Conservation (phyloP, 2,888 invertebrate species). For the Drosophila cognata region DNA sequence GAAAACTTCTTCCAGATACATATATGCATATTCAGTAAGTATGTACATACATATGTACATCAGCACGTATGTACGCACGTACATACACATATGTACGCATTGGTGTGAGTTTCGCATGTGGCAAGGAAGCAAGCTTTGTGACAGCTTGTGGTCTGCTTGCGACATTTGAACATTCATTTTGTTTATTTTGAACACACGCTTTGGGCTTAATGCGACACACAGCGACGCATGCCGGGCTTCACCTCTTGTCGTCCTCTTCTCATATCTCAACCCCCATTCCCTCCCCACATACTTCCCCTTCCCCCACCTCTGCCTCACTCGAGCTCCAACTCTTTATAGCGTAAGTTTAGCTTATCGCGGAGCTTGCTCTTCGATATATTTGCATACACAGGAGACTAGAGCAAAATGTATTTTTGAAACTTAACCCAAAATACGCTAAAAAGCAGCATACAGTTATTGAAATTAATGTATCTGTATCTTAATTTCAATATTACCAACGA, state of each 20-base stretch:
- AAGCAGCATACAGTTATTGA: background rate
- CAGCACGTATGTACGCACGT: conserved; percentile 24
- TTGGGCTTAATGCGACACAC: conserved; percentile 65
- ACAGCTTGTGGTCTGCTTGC: conserved; percentile 82
- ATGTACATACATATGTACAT: conserved; percentile 18
- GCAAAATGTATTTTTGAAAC: too few relatives aligned
- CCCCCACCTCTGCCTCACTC: background rate
- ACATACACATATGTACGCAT: conserved; percentile 6
- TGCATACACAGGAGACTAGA: background rate
- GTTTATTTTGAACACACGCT: conserved; percentile 74
- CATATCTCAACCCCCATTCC: background rate
- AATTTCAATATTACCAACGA: background rate
- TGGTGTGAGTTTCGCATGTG: conserved; percentile 32
- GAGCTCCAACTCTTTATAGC: background rate
- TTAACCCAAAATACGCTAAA: background rate
- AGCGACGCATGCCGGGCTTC: conserved; percentile 32
- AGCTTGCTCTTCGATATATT: background rate
- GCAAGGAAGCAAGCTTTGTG: conserved; percentile 65
- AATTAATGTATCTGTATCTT: background rate
- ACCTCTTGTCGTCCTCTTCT: background rate
- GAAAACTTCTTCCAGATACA: conserved; percentile 5
- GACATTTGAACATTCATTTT: conserved; percentile 81
- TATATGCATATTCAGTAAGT: conserved; percentile 20
- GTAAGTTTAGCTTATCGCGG: background rate
- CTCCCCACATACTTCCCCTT: background rate